Evolutionary conservation across 2,113 vertebrate genomes (phyloP), one percentile per base, ranked within the genome.

Genomic region (Nansenia antarctica): DNA sequence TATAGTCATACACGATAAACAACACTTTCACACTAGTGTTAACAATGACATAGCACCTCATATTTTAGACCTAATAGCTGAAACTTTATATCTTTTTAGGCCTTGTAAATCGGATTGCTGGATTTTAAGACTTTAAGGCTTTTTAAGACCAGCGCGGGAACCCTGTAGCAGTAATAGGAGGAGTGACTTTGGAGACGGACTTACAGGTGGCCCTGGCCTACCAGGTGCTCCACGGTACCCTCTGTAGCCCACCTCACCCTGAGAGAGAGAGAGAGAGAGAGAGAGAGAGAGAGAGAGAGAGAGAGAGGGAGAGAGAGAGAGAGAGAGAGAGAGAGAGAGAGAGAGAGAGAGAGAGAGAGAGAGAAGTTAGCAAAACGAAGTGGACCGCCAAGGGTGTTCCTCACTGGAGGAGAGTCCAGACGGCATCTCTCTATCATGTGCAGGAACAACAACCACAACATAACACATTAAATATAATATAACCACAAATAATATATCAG

Each of bases 191-290:
- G n/a, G 35, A 12, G 37, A 58, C 7, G 20, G 15, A 79, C 94
- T 92, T 87, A 98, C 96, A 63, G 83, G 89, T 20, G 20, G 4
- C 1, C 96, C 96, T 24, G 89, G 83, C 32, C 1, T 24, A 34
- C 95, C 95, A 31, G 22, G 47, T 2, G 12, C 55, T 37, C 96
- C 96, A 78, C 86, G 85, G n/a, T 73, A 0, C 45, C 96, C 97
- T n/a, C 62, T 84, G 30, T 68, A 83, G 0, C 97, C 97, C 22
- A 70, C 67, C 31, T 94, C 88, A 49, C 97, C 97, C 97, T 98
- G 74, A 64, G 34, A 31, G 7, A 85, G 79, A 68, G 29, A 67
- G 12, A 42, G 35, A 34, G 9, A 52, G 30, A 22, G 35, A 34
- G n/a, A 62, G 12, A 14, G 35, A 54, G 42, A 64, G 22, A 62